phyloP scores from a whole-genome alignment of 2,888 invertebrate species.

The Pristionchus entomophagus region DNA sequence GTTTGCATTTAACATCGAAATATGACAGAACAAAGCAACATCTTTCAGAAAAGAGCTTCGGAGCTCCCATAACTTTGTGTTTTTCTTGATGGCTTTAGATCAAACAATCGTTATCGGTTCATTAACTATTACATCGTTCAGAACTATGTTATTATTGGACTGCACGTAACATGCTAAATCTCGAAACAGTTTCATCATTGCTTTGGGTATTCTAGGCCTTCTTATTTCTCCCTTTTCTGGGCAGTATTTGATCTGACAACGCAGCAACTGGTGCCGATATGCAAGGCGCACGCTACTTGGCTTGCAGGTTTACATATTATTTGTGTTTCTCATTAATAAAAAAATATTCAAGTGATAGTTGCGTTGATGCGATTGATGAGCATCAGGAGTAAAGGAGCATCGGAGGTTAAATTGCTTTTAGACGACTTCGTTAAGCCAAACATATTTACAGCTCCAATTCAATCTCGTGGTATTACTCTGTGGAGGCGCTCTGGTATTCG shows the following conservation, averaged over 20 bases:
- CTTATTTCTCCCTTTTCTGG: background rate
- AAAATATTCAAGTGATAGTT: background rate
- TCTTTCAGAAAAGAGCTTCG: background rate
- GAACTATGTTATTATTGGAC: too few relatives aligned
- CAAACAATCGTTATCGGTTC: background rate
- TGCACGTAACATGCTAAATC: background rate
- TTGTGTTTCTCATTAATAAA: background rate
- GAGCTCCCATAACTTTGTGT: background rate
- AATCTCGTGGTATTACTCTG: background rate
- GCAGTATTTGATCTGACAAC: background rate
- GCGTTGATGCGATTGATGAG: background rate
- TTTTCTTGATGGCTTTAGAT: background rate
- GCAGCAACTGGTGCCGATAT: background rate
- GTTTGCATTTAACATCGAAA: background rate
- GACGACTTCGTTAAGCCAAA: background rate
- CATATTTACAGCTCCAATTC: background rate
- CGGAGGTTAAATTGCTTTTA: background rate
- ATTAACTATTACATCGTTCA: background rate
- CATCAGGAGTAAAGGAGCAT: background rate
- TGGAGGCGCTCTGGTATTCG: background rate
- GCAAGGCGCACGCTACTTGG: background rate
- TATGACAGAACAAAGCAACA: background rate
- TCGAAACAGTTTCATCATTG: too few relatives aligned
- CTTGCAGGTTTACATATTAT: background rate
- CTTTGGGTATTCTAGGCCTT: constrained; percentile 1